A percentile compares a stretch with the other conserved stretches of the same genome.
Evolutionary conservation across 2,797 vertebrate genomes (phyloP).

Genomic region (Microhierax caerulescens): DNA sequence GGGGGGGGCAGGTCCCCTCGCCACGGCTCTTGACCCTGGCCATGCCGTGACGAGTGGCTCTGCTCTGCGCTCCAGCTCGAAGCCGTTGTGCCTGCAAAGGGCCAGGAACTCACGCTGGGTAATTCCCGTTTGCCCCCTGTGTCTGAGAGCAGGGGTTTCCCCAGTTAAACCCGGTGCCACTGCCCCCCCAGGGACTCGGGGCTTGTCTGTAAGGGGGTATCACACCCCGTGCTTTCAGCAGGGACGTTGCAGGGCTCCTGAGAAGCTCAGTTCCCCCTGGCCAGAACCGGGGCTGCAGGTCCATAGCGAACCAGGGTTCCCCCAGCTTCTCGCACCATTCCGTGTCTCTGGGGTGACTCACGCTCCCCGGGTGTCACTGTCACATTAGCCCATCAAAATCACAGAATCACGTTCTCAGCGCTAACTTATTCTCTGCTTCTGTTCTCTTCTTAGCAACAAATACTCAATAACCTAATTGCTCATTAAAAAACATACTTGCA

Average conservation of each 20-base stretch:
- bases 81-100: background rate
- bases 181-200: background rate
- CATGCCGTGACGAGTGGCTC: fast-evolving
- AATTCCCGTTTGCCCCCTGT: background rate
- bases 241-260: background rate
- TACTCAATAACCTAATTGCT: conserved; percentile 72
- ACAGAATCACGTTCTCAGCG: background rate
- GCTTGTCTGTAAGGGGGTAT: fast-evolving
- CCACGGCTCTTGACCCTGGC: fast-evolving
- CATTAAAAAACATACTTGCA: background rate
- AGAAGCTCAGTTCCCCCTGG: fast-evolving
- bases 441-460: conserved; percentile 58
- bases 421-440: conserved; percentile 33
- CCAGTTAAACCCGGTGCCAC: fast-evolving
- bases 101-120: fast-evolving
- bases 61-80: background rate
- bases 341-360: background rate
- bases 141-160: background rate
- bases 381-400: background rate
- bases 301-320: background rate
- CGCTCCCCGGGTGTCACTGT: background rate
- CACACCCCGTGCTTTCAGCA: background rate
- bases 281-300: background rate
- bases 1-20: background rate
- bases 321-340: background rate